phyloP scores from a whole-genome alignment of 2,888 invertebrate genomes.

The Drosophila flavopinicola region DNA sequence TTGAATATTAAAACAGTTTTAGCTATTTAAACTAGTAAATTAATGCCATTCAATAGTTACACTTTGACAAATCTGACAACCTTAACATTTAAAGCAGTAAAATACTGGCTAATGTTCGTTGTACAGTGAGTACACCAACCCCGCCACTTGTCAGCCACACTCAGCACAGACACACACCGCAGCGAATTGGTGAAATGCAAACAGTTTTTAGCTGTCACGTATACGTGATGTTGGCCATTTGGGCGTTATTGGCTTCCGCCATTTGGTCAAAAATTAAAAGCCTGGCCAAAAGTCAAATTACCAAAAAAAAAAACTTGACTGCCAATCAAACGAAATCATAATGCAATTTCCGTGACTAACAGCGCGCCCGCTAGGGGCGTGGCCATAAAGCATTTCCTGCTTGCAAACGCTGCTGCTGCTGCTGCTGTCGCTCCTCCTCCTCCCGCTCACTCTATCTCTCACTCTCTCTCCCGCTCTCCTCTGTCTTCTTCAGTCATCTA shows the following conservation, averaged over 20 bases:
- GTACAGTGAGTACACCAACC: slow-evolving; percentile 20
- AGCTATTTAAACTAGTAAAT: too few relatives aligned
- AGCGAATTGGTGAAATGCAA: not conserved
- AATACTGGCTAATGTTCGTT: too few relatives aligned
- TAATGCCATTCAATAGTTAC: too few relatives aligned
- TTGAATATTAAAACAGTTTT: too few relatives aligned
- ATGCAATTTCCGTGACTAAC: slow-evolving; percentile 33
- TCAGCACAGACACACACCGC: slow-evolving; percentile 14
- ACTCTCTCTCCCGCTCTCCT: too few relatives aligned
- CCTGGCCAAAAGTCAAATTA: slow-evolving; percentile 63
- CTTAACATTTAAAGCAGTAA: too few relatives aligned
- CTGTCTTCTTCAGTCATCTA: not conserved
- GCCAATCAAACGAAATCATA: slow-evolving; percentile 46
- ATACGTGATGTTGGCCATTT: slow-evolving; percentile 22
- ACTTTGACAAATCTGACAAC: too few relatives aligned
- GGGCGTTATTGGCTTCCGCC: slow-evolving; percentile 43
- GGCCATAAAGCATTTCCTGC: slow-evolving; percentile 43
- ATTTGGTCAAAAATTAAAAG: slow-evolving; percentile 34
- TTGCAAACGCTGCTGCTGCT: not conserved
- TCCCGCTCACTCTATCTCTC: not conserved
- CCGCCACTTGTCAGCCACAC: too few relatives aligned
- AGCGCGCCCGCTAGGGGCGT: slow-evolving; percentile 28
- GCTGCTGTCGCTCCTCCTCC: not conserved
- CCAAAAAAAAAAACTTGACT: slow-evolving; percentile 30
- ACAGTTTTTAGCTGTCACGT: slow-evolving; percentile 8